A percentile compares a stretch with the other conserved stretches of the same genome.
phyloP scores from a whole-genome alignment of 2,797 vertebrate genomes.

The Iguana delicatissima region DNA sequence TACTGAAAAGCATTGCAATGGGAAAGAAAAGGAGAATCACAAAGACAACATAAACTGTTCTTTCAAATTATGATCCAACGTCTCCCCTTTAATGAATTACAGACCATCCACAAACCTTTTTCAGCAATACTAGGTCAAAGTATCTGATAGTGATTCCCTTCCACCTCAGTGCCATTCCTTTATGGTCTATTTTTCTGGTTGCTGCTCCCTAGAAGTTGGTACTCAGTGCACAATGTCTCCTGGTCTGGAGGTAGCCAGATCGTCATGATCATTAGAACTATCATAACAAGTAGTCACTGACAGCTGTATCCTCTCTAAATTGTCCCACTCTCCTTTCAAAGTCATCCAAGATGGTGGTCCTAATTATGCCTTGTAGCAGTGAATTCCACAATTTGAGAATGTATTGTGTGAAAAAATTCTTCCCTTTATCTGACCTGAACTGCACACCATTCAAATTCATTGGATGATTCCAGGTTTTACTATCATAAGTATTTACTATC shows the following conservation, averaged over 20 bases:
- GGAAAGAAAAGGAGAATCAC: not conserved
- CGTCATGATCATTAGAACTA: not conserved
- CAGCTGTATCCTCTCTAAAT: not conserved
- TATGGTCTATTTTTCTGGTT: not conserved
- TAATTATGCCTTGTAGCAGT: not conserved
- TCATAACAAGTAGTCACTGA: not conserved
- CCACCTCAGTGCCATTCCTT: not conserved
- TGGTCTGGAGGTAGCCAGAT: not conserved
- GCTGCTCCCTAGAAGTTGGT: not conserved
- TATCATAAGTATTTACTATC: too few species aligned
- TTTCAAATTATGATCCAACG: not conserved
- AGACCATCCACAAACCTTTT: not conserved
- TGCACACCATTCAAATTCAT: too few species aligned
- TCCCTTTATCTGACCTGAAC: too few species aligned
- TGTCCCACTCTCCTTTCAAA: not conserved
- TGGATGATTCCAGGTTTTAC: too few species aligned
- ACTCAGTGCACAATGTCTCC: not conserved
- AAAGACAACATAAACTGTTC: not conserved
- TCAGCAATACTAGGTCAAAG: constrained; percentile 15
- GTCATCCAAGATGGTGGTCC: not conserved
- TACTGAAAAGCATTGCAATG: not conserved
- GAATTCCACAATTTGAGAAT: not conserved
- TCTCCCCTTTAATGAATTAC: not conserved
- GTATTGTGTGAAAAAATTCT: too few species aligned
- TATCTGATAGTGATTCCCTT: not conserved